These are phyloP conservation scores for Eilema sororculum DNA, from an alignment of 2,888 invertebrate species.

Conservation along the genomic window DNA sequence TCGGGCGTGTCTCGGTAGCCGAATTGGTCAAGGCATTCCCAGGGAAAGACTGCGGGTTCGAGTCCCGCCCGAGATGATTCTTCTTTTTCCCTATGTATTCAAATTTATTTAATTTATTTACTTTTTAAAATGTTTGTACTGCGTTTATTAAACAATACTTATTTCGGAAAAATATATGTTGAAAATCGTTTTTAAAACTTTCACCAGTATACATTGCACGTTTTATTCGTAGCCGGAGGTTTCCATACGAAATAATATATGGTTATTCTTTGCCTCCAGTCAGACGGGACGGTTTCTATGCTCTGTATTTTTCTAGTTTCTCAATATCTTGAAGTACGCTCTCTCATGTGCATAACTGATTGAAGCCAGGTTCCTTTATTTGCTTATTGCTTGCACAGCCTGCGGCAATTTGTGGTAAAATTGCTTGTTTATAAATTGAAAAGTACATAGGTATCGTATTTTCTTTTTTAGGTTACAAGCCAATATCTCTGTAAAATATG, in stretches of 20 bases:
- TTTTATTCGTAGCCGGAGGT: background rate
- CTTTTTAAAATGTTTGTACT: background rate
- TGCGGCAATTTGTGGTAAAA: background rate
- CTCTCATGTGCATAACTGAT: background rate
- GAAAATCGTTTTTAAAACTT: background rate
- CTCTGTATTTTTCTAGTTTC: background rate
- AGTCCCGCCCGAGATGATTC: no score
- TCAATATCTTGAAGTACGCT: background rate
- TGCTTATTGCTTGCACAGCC: background rate
- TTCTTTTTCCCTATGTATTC: no score
- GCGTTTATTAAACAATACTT: background rate
- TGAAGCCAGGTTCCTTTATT: background rate
- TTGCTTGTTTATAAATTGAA: background rate
- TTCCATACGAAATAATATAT: background rate
- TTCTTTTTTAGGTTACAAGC: no score
- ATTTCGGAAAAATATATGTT: background rate
- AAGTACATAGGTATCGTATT: no score
- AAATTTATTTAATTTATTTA: no score
- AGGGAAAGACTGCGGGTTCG: no score
- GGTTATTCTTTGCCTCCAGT: background rate
- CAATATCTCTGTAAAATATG: no score
- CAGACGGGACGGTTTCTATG: background rate
- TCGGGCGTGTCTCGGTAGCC: no score
- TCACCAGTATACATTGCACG: background rate
- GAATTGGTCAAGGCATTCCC: no score